Evolutionary conservation across 2,888 invertebrate genomes (phyloP).

Genomic region (Drepanosiphum platanoidis): DNA sequence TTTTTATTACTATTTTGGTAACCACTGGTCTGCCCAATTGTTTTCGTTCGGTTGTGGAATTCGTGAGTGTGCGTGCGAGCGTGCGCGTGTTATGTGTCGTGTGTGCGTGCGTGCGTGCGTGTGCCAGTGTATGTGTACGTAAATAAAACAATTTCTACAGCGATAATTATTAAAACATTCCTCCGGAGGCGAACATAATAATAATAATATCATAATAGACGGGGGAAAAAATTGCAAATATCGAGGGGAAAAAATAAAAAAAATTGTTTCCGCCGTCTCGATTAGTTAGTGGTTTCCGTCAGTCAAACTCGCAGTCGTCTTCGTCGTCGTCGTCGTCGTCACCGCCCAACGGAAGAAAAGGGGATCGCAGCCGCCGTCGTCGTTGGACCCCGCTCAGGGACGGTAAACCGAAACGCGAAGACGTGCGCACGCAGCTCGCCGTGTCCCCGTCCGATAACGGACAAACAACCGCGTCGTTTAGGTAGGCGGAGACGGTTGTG

Average conservation of each 20-base stretch:
- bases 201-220: background rate
- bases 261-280: background rate
- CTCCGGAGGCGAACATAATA: background rate
- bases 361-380: background rate
- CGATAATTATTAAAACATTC: constrained; percentile 60
- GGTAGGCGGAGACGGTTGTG: constrained; percentile 47
- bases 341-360: background rate
- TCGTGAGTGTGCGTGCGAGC: constrained; percentile 16
- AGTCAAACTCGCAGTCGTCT: background rate
- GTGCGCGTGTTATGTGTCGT: background rate
- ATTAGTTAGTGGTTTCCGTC: background rate
- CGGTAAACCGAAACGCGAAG: background rate
- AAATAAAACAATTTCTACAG: constrained; percentile 53
- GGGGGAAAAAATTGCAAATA: too few species aligned
- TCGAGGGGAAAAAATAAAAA: background rate
- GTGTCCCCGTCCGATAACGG: constrained; percentile 29
- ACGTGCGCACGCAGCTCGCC: constrained; percentile 12
- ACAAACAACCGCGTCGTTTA: background rate
- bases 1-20: too few species aligned
- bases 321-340: background rate
- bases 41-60: constrained; percentile 52
- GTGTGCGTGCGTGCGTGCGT: background rate
- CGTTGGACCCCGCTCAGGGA: too few species aligned
- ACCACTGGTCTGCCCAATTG: constrained; percentile 54
- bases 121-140: background rate